Base-by-base conservation (phyloP, 2,797 vertebrate genomes). In the Lepus oiostolus region DNA sequence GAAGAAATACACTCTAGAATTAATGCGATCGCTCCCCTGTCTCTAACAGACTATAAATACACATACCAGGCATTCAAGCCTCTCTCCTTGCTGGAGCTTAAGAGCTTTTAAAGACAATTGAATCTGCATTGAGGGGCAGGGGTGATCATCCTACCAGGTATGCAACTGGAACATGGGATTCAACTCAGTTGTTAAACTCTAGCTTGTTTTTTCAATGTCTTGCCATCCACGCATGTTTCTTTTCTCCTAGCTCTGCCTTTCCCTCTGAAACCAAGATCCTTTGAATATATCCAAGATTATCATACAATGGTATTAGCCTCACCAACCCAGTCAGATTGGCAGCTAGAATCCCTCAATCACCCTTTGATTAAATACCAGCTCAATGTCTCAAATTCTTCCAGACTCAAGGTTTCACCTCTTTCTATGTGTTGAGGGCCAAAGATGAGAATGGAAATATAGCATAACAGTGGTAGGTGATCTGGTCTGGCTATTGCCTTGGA, bases 1-100 rank as follows among this genome's bases (percentile, higher is more conserved):
- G 63, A 70, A 60, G 68, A 77, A 83, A 84, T 54, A 52, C 4
- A 70, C 65, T 67, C 52, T 58, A 70, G 67, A 92, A 94, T 94
- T 81, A 63, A 4, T 76, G 72, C 62, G 76, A 32, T 91, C 28
- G 14, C 47, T 92, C 67, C 84, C 42, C 5, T 74, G 30, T 80
- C 47, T n/a, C 80, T 67, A 74, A 81, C 58, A 32, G 12, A 58
- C 88, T 88, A 58, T 72, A 81, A 92, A 92, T 70, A 89, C 2
- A 76, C n/a, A 12, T 5, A 16, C 13, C 65, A 75, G 70, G 10
- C 12, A 2, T 71, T 84, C 83, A 54, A 50, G 38, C 7, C n/a
- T 76, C 63, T 76, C 60, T 74, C 5, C 32, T 72, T 67, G 13
- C 8, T 77, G 30, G 22, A 83, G 26, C 38, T 71, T 32, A 80